Base-by-base conservation (phyloP, 37 sponge, comb jelly and placozoan genomes). In the Mnemiopsis leidyi region DNA sequence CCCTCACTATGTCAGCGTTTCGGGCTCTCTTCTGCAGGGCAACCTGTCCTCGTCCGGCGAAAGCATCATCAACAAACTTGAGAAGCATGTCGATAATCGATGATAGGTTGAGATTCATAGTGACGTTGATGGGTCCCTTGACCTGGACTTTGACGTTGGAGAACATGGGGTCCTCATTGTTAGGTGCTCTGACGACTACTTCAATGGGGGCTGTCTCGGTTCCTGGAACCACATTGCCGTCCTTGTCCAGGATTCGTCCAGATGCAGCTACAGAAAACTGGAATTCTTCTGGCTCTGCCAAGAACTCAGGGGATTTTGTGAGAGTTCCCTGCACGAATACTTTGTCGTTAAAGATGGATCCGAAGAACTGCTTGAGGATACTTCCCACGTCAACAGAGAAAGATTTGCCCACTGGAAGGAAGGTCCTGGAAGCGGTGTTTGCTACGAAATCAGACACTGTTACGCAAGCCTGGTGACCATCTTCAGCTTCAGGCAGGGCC, bases 381-480 rank as follows among this genome's bases (percentile, higher is more conserved):
- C 75, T 71, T 5, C 30, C 75, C 20, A 71, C 75, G 20, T 71
- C 75, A n/a, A 71, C 20, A 28, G 75, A 5, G n/a, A 71, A 71
- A 18, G 75, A 71, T 7, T 13, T 23, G 5, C 75, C 75, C 5
- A 25, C 21, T 29, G 75, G 75, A 28, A 71, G 75, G 75, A 71
- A 71, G 75, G 75, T 71, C n/a, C 75, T 71, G 75, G 75, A 71
- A 25, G 75, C 75, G 20, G 75, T 71, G 75, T 71, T 71, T 3
- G 20, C 30, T 5, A 71, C 75, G 3, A n/a, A 71, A 25, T 71
- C 75, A 71, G 75, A 71, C 3, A 28, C 75, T 7, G 75, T 23
- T 23, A 18, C 75, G 20, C 75, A 71, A 7, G 75, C n/a, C 75
- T 23, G 5, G n/a, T 71, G 75, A 71, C 75, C 30, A 71, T 71